phyloP scores from a whole-genome alignment of 2,113 vertebrate species.

The Rhinogobius similis region DNA sequence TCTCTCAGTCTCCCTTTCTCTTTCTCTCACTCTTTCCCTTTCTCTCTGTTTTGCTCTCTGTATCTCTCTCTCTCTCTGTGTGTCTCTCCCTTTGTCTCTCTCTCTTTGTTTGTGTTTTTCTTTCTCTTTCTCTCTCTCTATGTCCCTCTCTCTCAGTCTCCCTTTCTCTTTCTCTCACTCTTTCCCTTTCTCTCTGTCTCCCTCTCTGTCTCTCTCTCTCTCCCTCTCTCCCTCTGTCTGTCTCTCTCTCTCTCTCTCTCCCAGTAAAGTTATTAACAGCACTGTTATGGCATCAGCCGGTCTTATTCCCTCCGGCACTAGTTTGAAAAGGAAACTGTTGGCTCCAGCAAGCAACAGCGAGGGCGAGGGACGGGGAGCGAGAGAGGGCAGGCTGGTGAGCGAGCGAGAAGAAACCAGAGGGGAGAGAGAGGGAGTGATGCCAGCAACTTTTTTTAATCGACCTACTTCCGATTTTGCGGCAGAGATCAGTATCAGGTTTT shows the following conservation, averaged over 20 bases:
- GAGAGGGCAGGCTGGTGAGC: not conserved
- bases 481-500: slow-evolving; percentile 51
- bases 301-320: slow-evolving; percentile 39
- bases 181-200: no score
- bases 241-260: not conserved
- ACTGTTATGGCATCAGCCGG: slow-evolving; percentile 33
- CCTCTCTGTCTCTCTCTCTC: not conserved
- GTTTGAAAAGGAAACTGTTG: slow-evolving; percentile 48
- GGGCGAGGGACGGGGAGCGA: not conserved
- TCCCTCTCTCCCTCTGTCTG: not conserved
- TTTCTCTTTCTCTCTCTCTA: not conserved
- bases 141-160: no score
- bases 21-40: not conserved
- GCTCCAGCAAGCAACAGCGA: slow-evolving; percentile 27
- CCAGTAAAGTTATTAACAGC: slow-evolving; percentile 50
- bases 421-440: slow-evolving; percentile 20
- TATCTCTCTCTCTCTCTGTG: no score
- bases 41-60: no score
- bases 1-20: no score
- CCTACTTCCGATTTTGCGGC: slow-evolving; percentile 59
- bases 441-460: slow-evolving; percentile 43
- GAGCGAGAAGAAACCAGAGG: no score
- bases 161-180: no score
- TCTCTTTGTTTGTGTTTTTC: not conserved
- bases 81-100: not conserved